These are phyloP conservation scores for Rhabdophis nuchalis DNA, from an alignment of 2,797 vertebrate species.

Conservation along the genomic window DNA sequence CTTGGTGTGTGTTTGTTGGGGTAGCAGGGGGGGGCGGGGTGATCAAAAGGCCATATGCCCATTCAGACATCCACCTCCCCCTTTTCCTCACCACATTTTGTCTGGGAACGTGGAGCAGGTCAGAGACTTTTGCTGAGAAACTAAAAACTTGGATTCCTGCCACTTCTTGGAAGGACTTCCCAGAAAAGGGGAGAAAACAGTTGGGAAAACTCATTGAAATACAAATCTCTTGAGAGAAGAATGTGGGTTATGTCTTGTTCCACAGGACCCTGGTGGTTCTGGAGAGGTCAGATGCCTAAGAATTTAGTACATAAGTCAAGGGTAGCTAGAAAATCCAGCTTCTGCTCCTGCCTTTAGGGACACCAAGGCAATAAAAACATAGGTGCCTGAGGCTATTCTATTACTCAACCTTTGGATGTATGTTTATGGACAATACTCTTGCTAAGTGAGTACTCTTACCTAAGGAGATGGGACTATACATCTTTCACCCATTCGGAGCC, in stretches of 20 bases:
- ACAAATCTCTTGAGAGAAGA: background rate
- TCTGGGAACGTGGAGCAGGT: background rate
- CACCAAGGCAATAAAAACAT: background rate
- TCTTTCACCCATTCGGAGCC: background rate
- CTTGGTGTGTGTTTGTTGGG: background rate
- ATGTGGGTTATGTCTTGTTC: background rate
- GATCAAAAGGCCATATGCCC: background rate
- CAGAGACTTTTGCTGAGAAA: conserved; percentile 1
- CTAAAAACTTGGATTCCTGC: background rate
- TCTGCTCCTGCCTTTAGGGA: background rate
- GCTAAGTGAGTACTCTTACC: background rate
- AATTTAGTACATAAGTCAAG: background rate
- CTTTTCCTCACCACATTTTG: background rate
- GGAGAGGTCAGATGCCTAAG: background rate
- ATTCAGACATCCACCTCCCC: background rate
- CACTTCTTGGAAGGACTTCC: background rate
- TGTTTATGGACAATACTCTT: background rate
- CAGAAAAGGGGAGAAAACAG: conserved; percentile 3
- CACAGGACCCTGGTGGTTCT: background rate
- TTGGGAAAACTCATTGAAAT: background rate
- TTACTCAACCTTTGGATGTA: background rate
- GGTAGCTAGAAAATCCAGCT: background rate
- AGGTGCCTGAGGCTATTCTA: no score
- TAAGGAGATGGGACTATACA: background rate
- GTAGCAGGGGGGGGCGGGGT: background rate